Base-by-base conservation (phyloP, 2,797 vertebrate genomes). In the Eupleurogrammus muticus region DNA sequence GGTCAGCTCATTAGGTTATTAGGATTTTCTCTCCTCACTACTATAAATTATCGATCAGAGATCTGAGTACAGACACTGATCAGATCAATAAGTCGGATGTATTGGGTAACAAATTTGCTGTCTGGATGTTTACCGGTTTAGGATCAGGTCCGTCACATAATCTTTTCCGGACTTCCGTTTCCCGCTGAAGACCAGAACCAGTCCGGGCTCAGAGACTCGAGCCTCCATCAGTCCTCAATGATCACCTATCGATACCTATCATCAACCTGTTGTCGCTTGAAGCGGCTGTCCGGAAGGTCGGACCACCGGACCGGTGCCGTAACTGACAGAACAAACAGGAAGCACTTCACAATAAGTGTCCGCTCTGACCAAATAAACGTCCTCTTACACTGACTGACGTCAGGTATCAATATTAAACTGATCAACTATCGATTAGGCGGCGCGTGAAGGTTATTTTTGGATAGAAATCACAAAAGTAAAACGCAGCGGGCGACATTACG, bases 151-250 rank as follows among this genome's bases (percentile, higher is more conserved):
- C 13, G 94, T 92, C 36, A 95, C 85, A 38, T 91, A 92, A 55
- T 95, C 94, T 57, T 95, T 95, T 1, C 94, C 94, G 4, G 94
- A 94, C 69, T 95, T 95, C 19, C 94, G 81, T 71, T 95, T 95
- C 38, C 94, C 94, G 21, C 94, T 94, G 75, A 95, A 94, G 24
- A 95, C 63, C 47, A 95, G 79, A 34, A 95, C 62, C 12, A 92
- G 68, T 46, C 46, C 42, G 0, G 94, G 92, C 23, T 78, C 73
- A 0, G 28, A 20, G 5, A 9, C 34, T 17, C 19, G 81, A 0
- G 56, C 52, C 28, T 68, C 78, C 84, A 87, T 87, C 38, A 1
- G 13, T 59, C 47, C 16, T 9, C 51, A 8, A 14, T 2, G 2
- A 14, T n/a, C 17, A 5, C 4, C 1, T 2, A 2, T 49, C 14